Evolutionary conservation across 2,797 vertebrate genomes (phyloP).

Genomic region (Pipistrellus nathusii): DNA sequence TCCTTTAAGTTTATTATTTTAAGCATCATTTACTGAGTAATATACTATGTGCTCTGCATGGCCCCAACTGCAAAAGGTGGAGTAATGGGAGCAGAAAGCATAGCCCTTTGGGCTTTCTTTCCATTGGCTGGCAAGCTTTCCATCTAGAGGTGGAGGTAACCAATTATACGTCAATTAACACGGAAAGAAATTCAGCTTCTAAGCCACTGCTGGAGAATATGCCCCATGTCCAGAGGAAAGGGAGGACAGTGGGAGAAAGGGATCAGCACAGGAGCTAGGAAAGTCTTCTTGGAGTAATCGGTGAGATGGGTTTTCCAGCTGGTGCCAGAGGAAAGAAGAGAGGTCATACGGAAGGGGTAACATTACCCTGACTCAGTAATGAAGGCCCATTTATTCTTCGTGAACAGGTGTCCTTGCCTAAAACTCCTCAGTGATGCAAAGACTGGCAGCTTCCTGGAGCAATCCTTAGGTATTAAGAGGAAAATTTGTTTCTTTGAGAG

Average conservation of each 20-base stretch:
- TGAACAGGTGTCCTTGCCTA: background rate
- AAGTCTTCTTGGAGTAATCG: background rate
- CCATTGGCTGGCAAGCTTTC: background rate
- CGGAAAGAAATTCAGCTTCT: background rate
- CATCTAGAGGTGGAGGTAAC: background rate
- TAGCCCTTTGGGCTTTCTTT: background rate
- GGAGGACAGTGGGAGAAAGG: background rate
- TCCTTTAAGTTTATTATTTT: background rate
- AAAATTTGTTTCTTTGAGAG: background rate
- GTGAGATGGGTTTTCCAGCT: background rate
- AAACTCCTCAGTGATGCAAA: background rate
- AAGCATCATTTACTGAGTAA: background rate
- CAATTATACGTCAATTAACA: background rate
- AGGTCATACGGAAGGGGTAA: background rate
- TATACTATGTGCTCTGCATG: background rate
- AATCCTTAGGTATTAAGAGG: background rate
- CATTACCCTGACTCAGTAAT: background rate
- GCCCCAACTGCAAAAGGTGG: background rate
- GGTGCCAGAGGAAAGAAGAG: background rate
- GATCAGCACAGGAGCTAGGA: background rate
- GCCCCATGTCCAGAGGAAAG: background rate
- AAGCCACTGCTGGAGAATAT: background rate
- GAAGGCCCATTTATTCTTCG: background rate
- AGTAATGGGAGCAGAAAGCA: background rate
- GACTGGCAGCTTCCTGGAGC: background rate